Evolutionary conservation across 92 coral and sea anemone genomes (phyloP).

Genomic region (Porites cylindrica): DNA sequence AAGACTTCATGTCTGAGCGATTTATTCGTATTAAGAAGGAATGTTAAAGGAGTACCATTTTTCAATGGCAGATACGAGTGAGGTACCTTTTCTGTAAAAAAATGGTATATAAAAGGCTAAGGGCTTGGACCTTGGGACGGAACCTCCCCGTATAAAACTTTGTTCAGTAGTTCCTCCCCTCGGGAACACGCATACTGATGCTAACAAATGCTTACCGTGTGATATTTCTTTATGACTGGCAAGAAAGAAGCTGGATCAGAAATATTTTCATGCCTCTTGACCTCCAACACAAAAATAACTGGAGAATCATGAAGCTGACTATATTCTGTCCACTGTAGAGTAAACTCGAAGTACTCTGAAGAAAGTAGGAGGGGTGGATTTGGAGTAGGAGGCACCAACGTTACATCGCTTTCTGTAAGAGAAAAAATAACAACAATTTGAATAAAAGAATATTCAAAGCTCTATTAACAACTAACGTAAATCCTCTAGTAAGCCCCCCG

Average conservation of each 20-base stretch:
- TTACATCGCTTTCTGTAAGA: constrained; percentile 11
- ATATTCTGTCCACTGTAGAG: constrained; percentile 61
- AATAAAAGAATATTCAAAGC: background rate
- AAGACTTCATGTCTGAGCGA: too few relatives aligned
- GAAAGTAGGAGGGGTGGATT: constrained; percentile 46
- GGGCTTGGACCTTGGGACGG: too few relatives aligned
- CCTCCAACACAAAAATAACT: constrained; percentile 60
- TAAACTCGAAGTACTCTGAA: constrained; percentile 43
- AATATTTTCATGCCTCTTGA: constrained; percentile 45
- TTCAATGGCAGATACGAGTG: too few relatives aligned
- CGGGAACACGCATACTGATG: too few relatives aligned
- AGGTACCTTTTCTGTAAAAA: too few relatives aligned
- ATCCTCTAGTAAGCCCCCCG: background rate
- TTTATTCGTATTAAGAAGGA: too few relatives aligned
- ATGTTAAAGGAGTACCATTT: too few relatives aligned
- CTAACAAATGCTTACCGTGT: constrained; percentile 38
- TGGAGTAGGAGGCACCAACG: constrained; percentile 59
- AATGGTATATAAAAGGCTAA: too few relatives aligned
- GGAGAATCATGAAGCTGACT: background rate
- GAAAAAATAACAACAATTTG: background rate
- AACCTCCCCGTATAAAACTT: too few relatives aligned
- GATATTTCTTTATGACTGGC: constrained; percentile 58
- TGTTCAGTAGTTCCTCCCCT: too few relatives aligned
- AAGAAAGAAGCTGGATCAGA: constrained; percentile 59
- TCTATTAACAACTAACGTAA: background rate